Evolutionary conservation across 2,113 vertebrate genomes (phyloP).

Genomic region (Argyrosomus japonicus): DNA sequence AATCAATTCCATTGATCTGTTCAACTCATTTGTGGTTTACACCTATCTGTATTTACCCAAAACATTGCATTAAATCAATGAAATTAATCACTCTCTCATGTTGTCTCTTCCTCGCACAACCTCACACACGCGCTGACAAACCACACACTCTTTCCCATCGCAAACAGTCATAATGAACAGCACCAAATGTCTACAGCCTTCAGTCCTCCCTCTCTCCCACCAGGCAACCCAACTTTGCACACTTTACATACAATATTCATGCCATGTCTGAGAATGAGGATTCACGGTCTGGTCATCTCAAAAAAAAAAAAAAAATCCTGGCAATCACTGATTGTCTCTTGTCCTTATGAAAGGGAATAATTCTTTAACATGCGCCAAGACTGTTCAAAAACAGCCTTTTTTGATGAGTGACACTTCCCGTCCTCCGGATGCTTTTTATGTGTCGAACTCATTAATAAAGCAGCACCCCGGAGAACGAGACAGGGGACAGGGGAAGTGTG

Average conservation of each 20-base stretch:
- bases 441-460: constrained; percentile 99
- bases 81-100: constrained; percentile 73
- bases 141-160: constrained; percentile 59
- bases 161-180: constrained; percentile 77
- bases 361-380: constrained; percentile 96
- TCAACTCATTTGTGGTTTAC: constrained; percentile 72
- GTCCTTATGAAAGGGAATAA: constrained; percentile 97
- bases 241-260: constrained; percentile 98
- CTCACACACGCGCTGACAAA: constrained; percentile 38
- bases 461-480: constrained; percentile 91
- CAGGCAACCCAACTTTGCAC: constrained; percentile 90
- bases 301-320: constrained; percentile 79
- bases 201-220: constrained; percentile 80
- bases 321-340: constrained; percentile 92
- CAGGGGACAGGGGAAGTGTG: constrained; percentile 72
- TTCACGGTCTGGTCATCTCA: constrained; percentile 96
- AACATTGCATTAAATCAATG: constrained; percentile 78
- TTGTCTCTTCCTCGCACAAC: constrained; percentile 52
- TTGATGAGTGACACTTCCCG: constrained; percentile 97
- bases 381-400: constrained; percentile 94
- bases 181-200: constrained; percentile 66
- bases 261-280: constrained; percentile 88
- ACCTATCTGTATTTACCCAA: constrained; percentile 77
- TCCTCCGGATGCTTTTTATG: constrained; percentile 97
- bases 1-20: constrained; percentile 74